Base-by-base conservation (phyloP, 2,797 vertebrate species). In the Sebastes minor region DNA sequence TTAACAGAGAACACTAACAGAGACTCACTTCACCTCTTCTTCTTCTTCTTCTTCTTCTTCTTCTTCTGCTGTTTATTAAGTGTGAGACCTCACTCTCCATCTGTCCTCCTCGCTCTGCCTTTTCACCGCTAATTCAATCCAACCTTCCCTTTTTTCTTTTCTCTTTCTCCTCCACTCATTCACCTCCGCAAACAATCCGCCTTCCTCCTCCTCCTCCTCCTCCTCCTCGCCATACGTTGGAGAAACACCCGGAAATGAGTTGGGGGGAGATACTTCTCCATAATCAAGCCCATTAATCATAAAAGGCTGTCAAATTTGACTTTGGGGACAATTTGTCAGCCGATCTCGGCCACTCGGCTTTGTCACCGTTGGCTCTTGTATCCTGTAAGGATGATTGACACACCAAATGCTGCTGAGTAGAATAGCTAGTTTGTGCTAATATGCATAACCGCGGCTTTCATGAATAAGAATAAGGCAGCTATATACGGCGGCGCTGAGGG, bases 311-410 rank as follows among this genome's bases (percentile, higher is more conserved):
- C 96, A 96, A 96, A 95, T 96, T 92, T 95, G 95, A 96, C 96
- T 96, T 96, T 95, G 95, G 96, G 95, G 95, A 96, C 95, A 96
- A 96, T 96, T 96, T 96, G 95, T 96, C 95, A 95, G 94, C 78
- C 89, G 82, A 82, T 92, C 93, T 79, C 83, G 91, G 78, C 92
- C 92, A 86, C 91, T 93, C 83, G 20, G 90, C 92, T 94, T 91
- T 94, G 93, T 95, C 93, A 86, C 82, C 68, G 75, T 56, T 69
- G 92, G 84, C 93, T 92, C 95, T 95, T 95, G 95, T 96, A 91
- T 78, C 66, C 86, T 80, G 88, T 96, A 95, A 96, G 95, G 94
- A 96, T 96, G 96, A 96, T 94, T 96, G 96, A 95, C 96, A 96
- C 88, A 84, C 90, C 93, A 93, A 95, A 94, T 88, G 94, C 91